These are phyloP conservation scores for Zelleria hepariella DNA, from an alignment of 2,888 invertebrate species.

Conservation along the genomic window DNA sequence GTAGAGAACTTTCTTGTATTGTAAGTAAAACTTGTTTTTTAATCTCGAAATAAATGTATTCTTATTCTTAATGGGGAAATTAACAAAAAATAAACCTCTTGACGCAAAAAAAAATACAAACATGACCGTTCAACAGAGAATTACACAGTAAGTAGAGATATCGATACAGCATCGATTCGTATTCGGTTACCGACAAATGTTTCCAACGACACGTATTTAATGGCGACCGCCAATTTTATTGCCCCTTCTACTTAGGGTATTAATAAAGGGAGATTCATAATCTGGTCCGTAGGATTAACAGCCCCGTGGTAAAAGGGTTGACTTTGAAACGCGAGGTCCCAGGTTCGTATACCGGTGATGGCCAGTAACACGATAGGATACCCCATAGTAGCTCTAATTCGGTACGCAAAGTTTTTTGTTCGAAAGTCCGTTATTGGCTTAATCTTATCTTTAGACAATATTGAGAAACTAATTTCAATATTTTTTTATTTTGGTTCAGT, in stretches of 20 bases:
- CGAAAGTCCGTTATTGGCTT: no score
- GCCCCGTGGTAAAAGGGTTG: no score
- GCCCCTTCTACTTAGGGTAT: constrained; percentile 13
- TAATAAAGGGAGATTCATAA: background rate
- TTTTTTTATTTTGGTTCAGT: no score
- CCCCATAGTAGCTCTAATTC: no score
- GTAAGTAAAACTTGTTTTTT: background rate
- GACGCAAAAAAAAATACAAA: background rate
- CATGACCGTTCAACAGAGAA: background rate
- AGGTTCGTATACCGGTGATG: no score
- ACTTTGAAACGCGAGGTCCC: no score
- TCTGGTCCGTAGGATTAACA: background rate
- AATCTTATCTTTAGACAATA: no score
- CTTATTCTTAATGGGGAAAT: background rate
- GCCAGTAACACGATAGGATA: no score
- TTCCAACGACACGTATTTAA: constrained; percentile 57
- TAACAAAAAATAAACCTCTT: background rate
- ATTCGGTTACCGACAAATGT: constrained; percentile 67
- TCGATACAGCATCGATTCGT: constrained; percentile 47
- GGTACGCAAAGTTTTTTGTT: no score
- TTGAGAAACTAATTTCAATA: no score
- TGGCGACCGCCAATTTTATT: constrained; percentile 53
- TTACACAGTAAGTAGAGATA: constrained; percentile 18
- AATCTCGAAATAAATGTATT: background rate
- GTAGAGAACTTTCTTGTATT: no score